phyloP scores from a whole-genome alignment of 2,113 vertebrate species.

The Dicaeum eximium region DNA sequence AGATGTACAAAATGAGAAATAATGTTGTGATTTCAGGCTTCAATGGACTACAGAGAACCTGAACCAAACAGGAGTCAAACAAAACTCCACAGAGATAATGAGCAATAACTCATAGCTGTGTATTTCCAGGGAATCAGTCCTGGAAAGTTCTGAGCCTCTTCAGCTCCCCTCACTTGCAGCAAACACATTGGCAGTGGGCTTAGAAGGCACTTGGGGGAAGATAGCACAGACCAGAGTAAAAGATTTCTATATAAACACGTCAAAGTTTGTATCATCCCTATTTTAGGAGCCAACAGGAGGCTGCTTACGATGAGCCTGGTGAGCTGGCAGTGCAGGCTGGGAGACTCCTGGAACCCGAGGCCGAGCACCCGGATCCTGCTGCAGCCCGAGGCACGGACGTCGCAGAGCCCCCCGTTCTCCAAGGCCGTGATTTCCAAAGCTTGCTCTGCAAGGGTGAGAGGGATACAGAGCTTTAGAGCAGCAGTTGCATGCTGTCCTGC shows the following conservation, averaged over 20 bases:
- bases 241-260: not conserved
- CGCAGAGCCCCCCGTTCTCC: conserved; percentile 70
- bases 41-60: not conserved
- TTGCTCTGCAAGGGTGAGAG: conserved; percentile 20
- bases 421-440: conserved; percentile 68
- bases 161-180: rapidly evolving
- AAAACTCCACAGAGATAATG: conserved; percentile 17
- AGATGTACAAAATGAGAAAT: conserved; percentile 64
- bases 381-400: conserved; percentile 59
- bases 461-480: not conserved
- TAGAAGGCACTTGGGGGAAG: not conserved
- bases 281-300: not conserved
- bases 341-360: conserved; percentile 60
- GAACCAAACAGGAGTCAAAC: conserved; percentile 42
- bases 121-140: not conserved
- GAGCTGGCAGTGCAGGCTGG: conserved; percentile 68
- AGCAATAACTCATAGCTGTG: not conserved
- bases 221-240: not conserved
- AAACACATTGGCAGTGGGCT: not conserved
- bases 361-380: conserved; percentile 58
- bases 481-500: not conserved
- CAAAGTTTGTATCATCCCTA: not conserved
- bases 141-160: not conserved
- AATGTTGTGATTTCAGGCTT: conserved; percentile 62
- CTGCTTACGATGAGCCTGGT: conserved; percentile 72